phyloP scores from a whole-genome alignment of 2,797 vertebrate species.

The Dendrocincla tyrannina region DNA sequence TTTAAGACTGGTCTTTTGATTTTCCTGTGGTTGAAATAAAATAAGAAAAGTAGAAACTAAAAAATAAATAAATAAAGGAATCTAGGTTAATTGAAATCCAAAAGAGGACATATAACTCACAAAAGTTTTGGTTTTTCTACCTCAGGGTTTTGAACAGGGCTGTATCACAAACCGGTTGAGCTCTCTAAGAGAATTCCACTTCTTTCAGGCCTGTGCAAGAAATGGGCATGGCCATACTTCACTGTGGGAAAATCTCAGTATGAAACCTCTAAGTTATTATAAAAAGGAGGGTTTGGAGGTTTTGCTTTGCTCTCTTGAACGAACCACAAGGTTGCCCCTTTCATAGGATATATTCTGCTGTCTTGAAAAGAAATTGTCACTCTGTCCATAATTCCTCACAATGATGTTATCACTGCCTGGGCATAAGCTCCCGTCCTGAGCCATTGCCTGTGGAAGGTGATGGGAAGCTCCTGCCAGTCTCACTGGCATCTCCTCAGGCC shows the following conservation, averaged over 20 bases:
- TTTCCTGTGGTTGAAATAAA: neutral
- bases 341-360: neutral
- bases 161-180: neutral
- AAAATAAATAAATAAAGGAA: neutral
- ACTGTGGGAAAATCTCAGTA: neutral
- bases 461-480: neutral
- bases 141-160: neutral
- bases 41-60: neutral
- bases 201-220: neutral
- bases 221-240: neutral
- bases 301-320: neutral
- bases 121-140: neutral
- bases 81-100: neutral
- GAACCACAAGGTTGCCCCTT: neutral
- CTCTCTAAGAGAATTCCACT: neutral
- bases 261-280: neutral
- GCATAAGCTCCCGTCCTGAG: neutral
- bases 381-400: neutral
- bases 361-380: neutral
- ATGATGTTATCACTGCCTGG: fast-evolving
- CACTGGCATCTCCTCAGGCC: neutral
- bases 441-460: neutral
- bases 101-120: neutral
- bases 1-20: neutral
- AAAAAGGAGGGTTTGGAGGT: neutral